Evolutionary conservation across 2,113 vertebrate genomes (phyloP).

Genomic region (Amblyornis subalaris): DNA sequence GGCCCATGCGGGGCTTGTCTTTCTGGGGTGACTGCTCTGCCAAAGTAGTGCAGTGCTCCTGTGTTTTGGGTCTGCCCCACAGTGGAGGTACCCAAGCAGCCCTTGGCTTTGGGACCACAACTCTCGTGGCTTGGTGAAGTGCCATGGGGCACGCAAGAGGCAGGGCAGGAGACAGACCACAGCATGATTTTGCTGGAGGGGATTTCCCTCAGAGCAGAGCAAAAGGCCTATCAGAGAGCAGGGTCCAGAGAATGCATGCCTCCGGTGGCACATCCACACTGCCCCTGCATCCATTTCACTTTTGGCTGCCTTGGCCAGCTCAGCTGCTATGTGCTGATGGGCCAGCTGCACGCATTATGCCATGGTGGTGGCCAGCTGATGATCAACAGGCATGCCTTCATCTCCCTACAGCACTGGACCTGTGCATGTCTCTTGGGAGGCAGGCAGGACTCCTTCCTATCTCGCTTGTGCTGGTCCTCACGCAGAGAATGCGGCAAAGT

Average conservation of each 20-base stretch:
- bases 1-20: neutral
- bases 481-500: neutral
- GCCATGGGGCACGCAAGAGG: accelerated
- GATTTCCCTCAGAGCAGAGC: neutral
- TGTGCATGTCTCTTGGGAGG: accelerated
- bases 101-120: neutral
- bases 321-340: accelerated
- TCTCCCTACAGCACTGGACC: accelerated
- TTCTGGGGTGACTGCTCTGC: neutral
- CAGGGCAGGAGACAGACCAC: neutral
- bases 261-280: accelerated
- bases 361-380: neutral
- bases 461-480: accelerated
- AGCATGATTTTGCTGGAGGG: neutral
- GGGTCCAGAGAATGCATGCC: neutral
- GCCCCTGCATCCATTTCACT: accelerated
- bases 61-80: accelerated
- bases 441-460: neutral
- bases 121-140: neutral
- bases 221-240: neutral
- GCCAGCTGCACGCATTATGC: accelerated
- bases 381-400: neutral
- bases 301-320: neutral
- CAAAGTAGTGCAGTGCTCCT: neutral
- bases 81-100: neutral